Evolutionary conservation across 1,140 invertebrate genomes (phyloP).

Genomic region (Caenorhabditis remanei): DNA sequence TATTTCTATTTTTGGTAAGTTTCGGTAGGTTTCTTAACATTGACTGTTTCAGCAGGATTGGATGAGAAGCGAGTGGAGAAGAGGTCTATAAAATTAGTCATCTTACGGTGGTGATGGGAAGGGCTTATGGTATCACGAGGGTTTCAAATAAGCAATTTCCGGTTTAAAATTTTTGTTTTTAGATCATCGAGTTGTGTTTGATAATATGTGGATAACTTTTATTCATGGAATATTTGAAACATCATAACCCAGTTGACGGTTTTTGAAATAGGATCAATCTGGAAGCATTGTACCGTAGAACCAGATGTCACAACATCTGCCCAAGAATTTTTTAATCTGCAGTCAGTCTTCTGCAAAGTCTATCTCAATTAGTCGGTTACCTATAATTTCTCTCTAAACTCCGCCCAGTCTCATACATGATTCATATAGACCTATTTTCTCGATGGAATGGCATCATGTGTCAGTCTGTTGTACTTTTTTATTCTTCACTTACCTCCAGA

Average conservation of each 20-base stretch:
- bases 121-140: neutral
- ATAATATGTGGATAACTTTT: no score
- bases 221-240: no score
- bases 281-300: no score
- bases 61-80: constrained; percentile 3
- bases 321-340: no score
- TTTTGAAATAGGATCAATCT: no score
- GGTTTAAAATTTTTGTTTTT: neutral
- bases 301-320: no score
- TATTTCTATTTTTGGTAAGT: neutral
- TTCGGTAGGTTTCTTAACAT: neutral
- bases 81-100: neutral
- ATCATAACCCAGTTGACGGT: no score
- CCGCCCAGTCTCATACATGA: neutral
- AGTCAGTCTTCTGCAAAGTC: no score
- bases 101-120: neutral
- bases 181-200: no score
- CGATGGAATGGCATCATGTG: neutral
- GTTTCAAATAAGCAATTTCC: neutral
- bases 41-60: neutral
- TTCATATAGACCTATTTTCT: neutral
- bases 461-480: neutral
- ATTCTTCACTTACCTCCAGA: no score
- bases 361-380: neutral
- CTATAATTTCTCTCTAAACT: neutral